A percentile compares a stretch with the other conserved stretches of the same genome.
phyloP scores from a whole-genome alignment of 1,140 invertebrate species.

The Euwallacea fornicatus region DNA sequence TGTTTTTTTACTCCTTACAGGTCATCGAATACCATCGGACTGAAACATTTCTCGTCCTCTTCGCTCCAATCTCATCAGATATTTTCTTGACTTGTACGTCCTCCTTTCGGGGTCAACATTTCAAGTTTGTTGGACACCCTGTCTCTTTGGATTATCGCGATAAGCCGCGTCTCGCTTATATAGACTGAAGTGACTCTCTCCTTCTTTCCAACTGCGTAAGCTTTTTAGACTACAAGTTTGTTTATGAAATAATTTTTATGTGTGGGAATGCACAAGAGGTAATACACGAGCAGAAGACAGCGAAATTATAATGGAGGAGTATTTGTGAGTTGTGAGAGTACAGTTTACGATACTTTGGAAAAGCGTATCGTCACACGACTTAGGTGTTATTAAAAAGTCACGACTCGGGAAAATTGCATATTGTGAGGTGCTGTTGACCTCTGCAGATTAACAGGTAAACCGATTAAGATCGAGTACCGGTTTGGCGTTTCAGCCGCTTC shows the following conservation, averaged over 20 bases:
- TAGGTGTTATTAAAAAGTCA: slow-evolving; percentile 44
- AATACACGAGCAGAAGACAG: not conserved
- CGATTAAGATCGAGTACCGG: slow-evolving; percentile 50
- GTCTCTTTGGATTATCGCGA: slow-evolving; percentile 31
- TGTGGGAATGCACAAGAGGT: no score
- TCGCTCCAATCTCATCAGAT: slow-evolving; percentile 18
- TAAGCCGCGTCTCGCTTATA: slow-evolving; percentile 9
- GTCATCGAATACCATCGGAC: slow-evolving; percentile 35
- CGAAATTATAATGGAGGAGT: slow-evolving; percentile 1
- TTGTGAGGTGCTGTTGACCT: slow-evolving; percentile 48
- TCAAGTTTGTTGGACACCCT: slow-evolving; percentile 32
- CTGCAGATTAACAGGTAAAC: slow-evolving; percentile 52
- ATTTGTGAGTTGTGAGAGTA: not conserved
- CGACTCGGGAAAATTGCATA: slow-evolving; percentile 43
- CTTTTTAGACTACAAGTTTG: no score
- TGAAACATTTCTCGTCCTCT: slow-evolving; percentile 31
- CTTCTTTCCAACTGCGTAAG: no score
- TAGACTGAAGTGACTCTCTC: no score
- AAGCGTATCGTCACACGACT: slow-evolving; percentile 3
- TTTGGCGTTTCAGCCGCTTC: slow-evolving; percentile 37
- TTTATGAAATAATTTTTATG: no score
- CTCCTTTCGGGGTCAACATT: slow-evolving; percentile 33
- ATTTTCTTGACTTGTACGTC: slow-evolving; percentile 17
- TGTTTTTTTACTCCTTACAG: slow-evolving; percentile 6
- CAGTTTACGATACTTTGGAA: not conserved